Percentiles rank a stretch among this genome's conserved stretches.
phyloP scores from a whole-genome alignment of 2,888 invertebrate genomes.

The Ennomos erosarius region DNA sequence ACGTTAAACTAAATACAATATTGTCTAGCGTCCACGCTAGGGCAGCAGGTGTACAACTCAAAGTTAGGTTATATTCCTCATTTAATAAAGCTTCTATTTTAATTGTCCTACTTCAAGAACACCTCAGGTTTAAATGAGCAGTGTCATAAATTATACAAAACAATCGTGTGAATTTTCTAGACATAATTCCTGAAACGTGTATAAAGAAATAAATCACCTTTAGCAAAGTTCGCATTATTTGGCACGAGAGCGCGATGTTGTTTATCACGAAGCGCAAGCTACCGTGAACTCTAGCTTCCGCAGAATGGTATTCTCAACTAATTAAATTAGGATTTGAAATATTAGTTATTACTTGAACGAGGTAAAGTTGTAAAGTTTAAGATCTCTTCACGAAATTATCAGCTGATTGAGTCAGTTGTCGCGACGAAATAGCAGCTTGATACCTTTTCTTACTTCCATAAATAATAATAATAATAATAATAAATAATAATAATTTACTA shows the following conservation, averaged over 20 bases:
- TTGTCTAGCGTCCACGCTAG: no score
- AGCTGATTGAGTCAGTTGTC: neutral
- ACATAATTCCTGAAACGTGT: neutral
- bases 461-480: no score
- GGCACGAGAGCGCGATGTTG: slow-evolving; percentile 16
- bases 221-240: slow-evolving; percentile 15
- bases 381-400: slow-evolving; percentile 2
- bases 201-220: slow-evolving; percentile 8
- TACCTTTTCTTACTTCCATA: no score
- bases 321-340: slow-evolving; percentile 24
- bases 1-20: no score
- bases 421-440: no score
- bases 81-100: no score
- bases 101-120: no score
- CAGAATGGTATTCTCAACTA: slow-evolving; percentile 18
- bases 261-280: slow-evolving; percentile 16
- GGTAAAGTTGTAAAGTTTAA: neutral
- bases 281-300: slow-evolving; percentile 15
- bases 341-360: slow-evolving; percentile 17
- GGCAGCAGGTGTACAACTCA: no score
- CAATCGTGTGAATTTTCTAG: neutral
- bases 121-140: no score
- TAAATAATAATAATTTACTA: no score
- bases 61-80: no score
- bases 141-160: no score